These are phyloP conservation scores for Cataglyphis hispanica DNA, from an alignment of 1,140 invertebrate genomes.

Conservation along the genomic window DNA sequence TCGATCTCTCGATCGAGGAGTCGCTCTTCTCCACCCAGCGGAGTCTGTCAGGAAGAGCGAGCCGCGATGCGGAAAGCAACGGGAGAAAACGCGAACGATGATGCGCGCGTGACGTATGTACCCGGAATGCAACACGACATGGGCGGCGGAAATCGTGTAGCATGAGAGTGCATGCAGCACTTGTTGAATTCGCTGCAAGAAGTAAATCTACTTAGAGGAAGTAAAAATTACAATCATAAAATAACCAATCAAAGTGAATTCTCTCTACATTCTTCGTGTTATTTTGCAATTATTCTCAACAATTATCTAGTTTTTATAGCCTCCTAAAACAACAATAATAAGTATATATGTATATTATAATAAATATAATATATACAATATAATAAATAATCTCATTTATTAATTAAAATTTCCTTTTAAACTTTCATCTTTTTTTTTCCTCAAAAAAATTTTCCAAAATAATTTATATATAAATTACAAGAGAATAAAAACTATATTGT, in stretches of 20 bases:
- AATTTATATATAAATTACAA: neutral
- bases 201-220: neutral
- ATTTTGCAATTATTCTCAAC: no score
- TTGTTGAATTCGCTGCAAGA: conserved; percentile 18
- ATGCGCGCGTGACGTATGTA: conserved; percentile 51
- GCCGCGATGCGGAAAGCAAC: conserved; percentile 46
- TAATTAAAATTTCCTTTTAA: neutral
- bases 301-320: neutral
- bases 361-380: no score
- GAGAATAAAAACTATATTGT: neutral
- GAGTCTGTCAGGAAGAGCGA: conserved; percentile 45
- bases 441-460: neutral
- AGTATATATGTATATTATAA: no score
- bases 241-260: neutral
- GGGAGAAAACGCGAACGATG: conserved; percentile 59
- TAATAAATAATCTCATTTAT: neutral
- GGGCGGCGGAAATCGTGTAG: conserved; percentile 49
- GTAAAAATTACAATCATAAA: neutral
- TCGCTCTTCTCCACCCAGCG: conserved; percentile 35
- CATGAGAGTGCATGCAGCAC: neutral
- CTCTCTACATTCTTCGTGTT: neutral
- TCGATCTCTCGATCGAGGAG: conserved; percentile 38
- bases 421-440: neutral
- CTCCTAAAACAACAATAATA: neutral
- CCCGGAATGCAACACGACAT: conserved; percentile 49